Base-by-base conservation (phyloP, 2,797 vertebrate genomes). In the Australoheros facetus region DNA sequence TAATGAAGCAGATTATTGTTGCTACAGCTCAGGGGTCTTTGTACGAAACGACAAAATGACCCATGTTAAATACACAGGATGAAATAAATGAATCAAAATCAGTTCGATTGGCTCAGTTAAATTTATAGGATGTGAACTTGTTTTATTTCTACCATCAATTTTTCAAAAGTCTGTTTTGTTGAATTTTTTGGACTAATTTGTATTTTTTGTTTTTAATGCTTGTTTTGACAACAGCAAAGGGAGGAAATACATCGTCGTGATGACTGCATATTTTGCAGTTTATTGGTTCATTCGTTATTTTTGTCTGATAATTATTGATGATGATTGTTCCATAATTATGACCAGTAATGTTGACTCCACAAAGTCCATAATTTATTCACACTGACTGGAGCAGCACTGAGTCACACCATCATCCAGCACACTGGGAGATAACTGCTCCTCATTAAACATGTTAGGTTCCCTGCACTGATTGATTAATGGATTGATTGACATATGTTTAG, bases 201-300 rank as follows among this genome's bases (percentile, higher is more conserved):
- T 48, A 48, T 48, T 48, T 48, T 14, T 2, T 48, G 45, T 6
- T 48, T 2, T 39, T 10, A 4, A 4, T 48, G 14, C 45, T 48
- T 17, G 16, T 51, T 51, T 7, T 66, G 28, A 48, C 9, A 48
- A 21, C 21, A 0, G 37, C 37, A 64, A 17, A 64, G 4, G 37
- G 13, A 64, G 16, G 26, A 42, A 48, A 0, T 28, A 2, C 13
- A 62, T 30, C 3, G 39, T 13, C 0, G 4, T 5, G 13, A 13
- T 45, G 42, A 45, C 13, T 42, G 4, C 5, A 66, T 66, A 66
- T 48, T 66, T 28, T 48, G 16, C 23, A 69, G 62, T 69, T 69
- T 66, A 7, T 66, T 48, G 45, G 62, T 66, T 48, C 16, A 26
- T 28, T 26, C 26, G 37, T 66, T 5, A 28, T 0, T 66, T 48